Percentiles rank a stretch among this genome's conserved stretches.
These are phyloP conservation scores for Heliothis peltigera DNA, from an alignment of 2,888 invertebrate species.

Conservation along the genomic window DNA sequence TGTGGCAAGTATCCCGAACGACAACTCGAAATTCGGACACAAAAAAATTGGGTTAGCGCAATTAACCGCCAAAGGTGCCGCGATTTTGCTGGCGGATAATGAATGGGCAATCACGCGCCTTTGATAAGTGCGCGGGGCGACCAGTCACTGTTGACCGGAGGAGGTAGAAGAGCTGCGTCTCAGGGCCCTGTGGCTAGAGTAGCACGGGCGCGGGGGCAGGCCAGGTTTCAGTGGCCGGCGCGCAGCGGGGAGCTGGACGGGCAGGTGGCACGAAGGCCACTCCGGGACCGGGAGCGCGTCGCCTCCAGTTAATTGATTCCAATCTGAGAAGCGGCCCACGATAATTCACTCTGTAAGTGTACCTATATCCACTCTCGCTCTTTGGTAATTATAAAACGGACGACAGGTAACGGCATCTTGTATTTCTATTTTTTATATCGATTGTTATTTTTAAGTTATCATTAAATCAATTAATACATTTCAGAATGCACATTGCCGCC, in stretches of 20 bases:
- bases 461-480: too few species aligned
- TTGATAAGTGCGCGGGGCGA: conserved; percentile 67
- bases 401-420: conserved; percentile 69
- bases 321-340: conserved; percentile 81
- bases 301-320: conserved; percentile 87
- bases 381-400: conserved; percentile 70
- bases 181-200: conserved; percentile 24
- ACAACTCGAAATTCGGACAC: conserved; percentile 55
- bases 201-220: conserved; percentile 51
- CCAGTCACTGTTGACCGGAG: conserved; percentile 57
- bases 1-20: conserved; percentile 50
- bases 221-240: conserved; percentile 22
- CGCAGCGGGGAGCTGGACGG: conserved; percentile 63
- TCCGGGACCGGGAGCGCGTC: conserved; percentile 79
- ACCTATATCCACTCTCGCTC: conserved; percentile 73
- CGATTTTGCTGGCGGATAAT: conserved; percentile 76
- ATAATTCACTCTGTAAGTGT: conserved; percentile 78
- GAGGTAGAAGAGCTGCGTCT: conserved; percentile 53
- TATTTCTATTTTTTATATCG: conserved; percentile 55
- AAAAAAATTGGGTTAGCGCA: conserved; percentile 74
- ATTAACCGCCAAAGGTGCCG: conserved; percentile 78
- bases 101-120: conserved; percentile 78
- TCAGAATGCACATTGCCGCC: too few species aligned
- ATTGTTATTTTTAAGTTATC: conserved; percentile 22
- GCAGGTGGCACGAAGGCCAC: conserved; percentile 86